Evolutionary conservation across 1,140 invertebrate genomes (phyloP).

Genomic region (Diabrotica virgifera): DNA sequence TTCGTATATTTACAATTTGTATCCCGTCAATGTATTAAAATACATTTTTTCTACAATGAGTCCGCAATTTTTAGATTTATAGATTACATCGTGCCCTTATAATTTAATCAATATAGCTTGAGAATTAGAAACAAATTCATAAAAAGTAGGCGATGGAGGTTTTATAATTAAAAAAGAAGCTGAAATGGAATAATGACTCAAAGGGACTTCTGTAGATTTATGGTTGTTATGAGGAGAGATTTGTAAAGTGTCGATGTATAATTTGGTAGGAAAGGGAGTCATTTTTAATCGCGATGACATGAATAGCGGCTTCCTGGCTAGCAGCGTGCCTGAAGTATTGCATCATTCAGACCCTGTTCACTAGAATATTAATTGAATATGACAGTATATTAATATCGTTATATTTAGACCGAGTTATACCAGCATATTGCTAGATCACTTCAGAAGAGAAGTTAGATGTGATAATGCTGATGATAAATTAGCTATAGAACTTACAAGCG

Average conservation of each 20-base stretch:
- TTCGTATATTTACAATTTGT: no score
- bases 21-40: no score
- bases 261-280: slow-evolving; percentile 39
- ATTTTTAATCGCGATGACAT: slow-evolving; percentile 42
- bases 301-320: slow-evolving; percentile 35
- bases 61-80: no score
- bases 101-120: no score
- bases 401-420: slow-evolving; percentile 28
- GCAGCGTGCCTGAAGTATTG: slow-evolving; percentile 34
- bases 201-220: slow-evolving; percentile 29
- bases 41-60: no score
- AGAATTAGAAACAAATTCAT: no score
- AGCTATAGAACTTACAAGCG: neutral
- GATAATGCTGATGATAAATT: slow-evolving; percentile 5
- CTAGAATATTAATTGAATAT: slow-evolving; percentile 38
- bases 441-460: slow-evolving; percentile 10
- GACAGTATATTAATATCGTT: slow-evolving; percentile 35
- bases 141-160: no score
- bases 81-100: no score
- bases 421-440: slow-evolving; percentile 32
- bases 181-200: slow-evolving; percentile 9
- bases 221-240: slow-evolving; percentile 37
- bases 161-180: slow-evolving; percentile 1
- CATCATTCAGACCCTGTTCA: slow-evolving; percentile 32
- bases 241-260: slow-evolving; percentile 45